Evolutionary conservation across 1,140 invertebrate species (phyloP), one percentile per base, ranked within the genome.

Genomic region (Pachypeltis micranthus): DNA sequence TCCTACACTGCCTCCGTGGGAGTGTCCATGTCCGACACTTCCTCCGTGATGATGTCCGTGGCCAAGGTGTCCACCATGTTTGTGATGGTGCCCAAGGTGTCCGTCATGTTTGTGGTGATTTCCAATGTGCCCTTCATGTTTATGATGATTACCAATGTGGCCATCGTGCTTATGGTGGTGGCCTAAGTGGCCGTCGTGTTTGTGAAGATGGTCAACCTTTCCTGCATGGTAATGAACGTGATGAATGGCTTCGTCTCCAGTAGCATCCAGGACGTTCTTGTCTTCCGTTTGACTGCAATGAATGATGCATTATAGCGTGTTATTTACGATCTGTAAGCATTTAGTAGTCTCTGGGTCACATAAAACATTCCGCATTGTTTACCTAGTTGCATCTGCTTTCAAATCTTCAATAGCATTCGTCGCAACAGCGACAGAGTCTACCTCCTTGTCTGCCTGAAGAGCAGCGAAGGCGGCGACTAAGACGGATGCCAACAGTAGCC

Each of bases 211-310:
- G 24, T 62, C 60, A 14, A 62, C 60, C 10, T 47, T 54, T 1
- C 60, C 60, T 27, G 21, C 2, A 54, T 62, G 60, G 44, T 62
- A 62, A 54, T 62, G 60, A 4, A 62, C 44, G 44, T 62, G 60
- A 12, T 62, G 21, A 28, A 62, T 62, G 2, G 60, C 24, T 16
- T 62, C 60, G n/a, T 62, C 60, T 2, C 25, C 60, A 1, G 39
- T 21, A 10, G 39, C 19, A 47, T 29, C 60, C 16, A 21, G n/a
- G 7, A 21, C 39, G 24, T 62, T 26, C 44, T 62, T 51, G 3
- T 51, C 44, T 51, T n/a, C 27, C 16, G 24, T 27, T 2, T 10
- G 14, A 34, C 44, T 62, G 23, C 25, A 44, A 47, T 28, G n/a
- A 19, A 31, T 59, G 24, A 24, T 56, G 54, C 25, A 56, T n/a